These are phyloP conservation scores for Zaprionus camerounensis DNA, from an alignment of 1,140 invertebrate genomes.

Conservation along the genomic window DNA sequence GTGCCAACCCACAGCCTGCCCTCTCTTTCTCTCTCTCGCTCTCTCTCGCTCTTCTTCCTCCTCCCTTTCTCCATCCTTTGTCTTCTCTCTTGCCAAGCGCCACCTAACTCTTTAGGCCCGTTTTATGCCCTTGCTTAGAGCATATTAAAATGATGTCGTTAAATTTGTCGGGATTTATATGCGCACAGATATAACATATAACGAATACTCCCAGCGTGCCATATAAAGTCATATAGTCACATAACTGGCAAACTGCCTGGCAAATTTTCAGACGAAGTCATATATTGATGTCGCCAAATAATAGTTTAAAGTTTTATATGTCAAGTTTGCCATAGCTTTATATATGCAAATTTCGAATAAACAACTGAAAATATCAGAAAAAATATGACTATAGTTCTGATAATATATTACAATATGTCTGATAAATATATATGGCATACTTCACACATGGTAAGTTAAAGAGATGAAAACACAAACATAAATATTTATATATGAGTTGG, in stretches of 20 bases:
- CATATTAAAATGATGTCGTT: slow-evolving; percentile 8
- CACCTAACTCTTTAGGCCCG: slow-evolving; percentile 25
- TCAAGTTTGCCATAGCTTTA: too few species aligned
- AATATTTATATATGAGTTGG: too few species aligned
- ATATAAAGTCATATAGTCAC: slow-evolving; percentile 4
- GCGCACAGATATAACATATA: neutral
- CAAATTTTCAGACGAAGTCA: too few species aligned
- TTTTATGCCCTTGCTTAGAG: slow-evolving; percentile 11
- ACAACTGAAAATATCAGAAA: too few species aligned
- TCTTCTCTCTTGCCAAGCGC: neutral
- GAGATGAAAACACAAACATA: too few species aligned
- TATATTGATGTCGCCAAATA: too few species aligned
- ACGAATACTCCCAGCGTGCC: neutral
- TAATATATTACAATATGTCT: too few species aligned
- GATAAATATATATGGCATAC: too few species aligned
- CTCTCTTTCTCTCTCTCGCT: neutral
- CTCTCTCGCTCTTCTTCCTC: neutral
- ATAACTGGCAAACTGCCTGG: neutral
- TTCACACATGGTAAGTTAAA: too few species aligned
- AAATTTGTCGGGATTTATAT: slow-evolving; percentile 16
- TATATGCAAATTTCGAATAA: too few species aligned
- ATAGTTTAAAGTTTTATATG: too few species aligned
- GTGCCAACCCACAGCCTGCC: neutral
- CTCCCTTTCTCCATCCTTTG: neutral
- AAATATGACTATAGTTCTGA: too few species aligned